These are phyloP conservation scores for Petrocephalus microphthalmus DNA, from an alignment of 2,113 vertebrate species.

Conservation along the genomic window DNA sequence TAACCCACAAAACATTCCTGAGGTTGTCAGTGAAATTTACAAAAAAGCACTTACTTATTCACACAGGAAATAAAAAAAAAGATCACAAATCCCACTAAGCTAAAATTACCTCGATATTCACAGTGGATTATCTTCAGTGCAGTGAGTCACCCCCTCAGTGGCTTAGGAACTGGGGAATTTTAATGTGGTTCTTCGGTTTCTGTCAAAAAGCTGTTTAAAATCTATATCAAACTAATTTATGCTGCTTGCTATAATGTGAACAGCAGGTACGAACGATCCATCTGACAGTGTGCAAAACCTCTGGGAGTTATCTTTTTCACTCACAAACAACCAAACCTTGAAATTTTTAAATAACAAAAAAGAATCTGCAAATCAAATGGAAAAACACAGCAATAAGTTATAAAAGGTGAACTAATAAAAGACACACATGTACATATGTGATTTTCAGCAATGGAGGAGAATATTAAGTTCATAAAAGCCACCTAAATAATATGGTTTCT, in stretches of 20 bases:
- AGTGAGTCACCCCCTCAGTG: background rate
- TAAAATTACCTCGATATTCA: constrained; percentile 10
- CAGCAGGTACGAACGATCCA: background rate
- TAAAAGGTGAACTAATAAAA: background rate
- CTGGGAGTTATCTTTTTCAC: background rate
- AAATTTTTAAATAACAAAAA: background rate
- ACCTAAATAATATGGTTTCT: background rate
- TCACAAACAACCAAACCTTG: background rate
- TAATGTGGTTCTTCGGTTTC: background rate
- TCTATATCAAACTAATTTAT: background rate
- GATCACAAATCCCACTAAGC: background rate
- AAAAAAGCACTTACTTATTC: constrained; percentile 4
- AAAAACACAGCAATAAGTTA: background rate
- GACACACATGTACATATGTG: background rate
- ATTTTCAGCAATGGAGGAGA: background rate
- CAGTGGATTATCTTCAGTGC: constrained; percentile 2
- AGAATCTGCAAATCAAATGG: background rate
- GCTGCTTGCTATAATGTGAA: background rate
- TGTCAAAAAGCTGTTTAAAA: background rate
- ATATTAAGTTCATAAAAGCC: background rate
- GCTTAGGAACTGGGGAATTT: background rate
- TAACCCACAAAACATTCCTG: constrained; percentile 6
- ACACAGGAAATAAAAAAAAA: background rate
- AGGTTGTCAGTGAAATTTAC: background rate
- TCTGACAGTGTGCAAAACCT: background rate